Evolutionary conservation across 2,797 vertebrate species (phyloP).

Genomic region (Telmatherina bonti): DNA sequence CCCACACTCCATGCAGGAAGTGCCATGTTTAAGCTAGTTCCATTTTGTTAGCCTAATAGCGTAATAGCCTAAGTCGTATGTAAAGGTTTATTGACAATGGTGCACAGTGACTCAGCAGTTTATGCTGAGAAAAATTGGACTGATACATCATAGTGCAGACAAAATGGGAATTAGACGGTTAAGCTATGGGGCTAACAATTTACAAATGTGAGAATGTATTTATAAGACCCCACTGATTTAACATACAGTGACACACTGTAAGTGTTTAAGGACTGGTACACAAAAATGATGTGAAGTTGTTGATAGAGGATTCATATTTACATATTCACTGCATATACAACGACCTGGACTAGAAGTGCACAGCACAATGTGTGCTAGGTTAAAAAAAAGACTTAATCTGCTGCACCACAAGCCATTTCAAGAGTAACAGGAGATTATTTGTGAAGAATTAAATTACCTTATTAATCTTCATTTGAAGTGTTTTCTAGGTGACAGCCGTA

Average conservation of each 20-base stretch:
- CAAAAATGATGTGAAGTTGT: constrained; percentile 26
- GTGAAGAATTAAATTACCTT: constrained; percentile 6
- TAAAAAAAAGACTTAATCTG: neutral
- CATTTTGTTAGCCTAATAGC: constrained; percentile 1
- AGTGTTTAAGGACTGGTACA: constrained; percentile 21
- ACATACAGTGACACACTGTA: constrained; percentile 31
- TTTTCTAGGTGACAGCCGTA: constrained; percentile 15
- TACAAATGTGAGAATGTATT: constrained; percentile 31
- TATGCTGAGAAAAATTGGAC: too few relatives aligned
- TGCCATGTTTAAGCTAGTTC: constrained; percentile 31
- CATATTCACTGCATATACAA: neutral
- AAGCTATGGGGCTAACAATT: too few relatives aligned
- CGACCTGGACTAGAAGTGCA: constrained; percentile 1
- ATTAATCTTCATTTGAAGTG: constrained; percentile 11
- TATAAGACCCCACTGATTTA: constrained; percentile 26
- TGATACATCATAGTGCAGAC: too few relatives aligned
- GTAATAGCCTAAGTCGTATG: too few relatives aligned
- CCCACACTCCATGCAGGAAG: constrained; percentile 43
- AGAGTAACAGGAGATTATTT: constrained; percentile 8
- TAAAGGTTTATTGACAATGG: too few relatives aligned
- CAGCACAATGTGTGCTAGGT: neutral
- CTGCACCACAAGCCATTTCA: neutral
- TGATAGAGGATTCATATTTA: constrained; percentile 11
- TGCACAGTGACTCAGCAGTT: too few relatives aligned
- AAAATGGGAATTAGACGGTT: too few relatives aligned